phyloP scores from a whole-genome alignment of 2,797 vertebrate species.

The Gallinago nigripennis region DNA sequence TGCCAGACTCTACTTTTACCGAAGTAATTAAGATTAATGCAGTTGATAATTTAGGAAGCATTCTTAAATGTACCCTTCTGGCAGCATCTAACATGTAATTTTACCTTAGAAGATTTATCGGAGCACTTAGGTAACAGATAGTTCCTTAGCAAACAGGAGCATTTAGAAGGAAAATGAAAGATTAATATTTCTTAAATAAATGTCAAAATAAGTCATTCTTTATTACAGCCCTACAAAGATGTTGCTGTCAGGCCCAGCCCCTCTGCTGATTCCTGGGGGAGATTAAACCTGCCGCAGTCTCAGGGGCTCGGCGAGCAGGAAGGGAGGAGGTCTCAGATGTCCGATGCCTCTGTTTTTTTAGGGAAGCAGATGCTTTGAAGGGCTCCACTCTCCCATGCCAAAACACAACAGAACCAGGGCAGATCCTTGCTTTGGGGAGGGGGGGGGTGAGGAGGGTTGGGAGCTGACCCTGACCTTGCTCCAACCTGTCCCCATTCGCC shows the following conservation, averaged over 20 bases:
- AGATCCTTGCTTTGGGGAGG: too few species aligned
- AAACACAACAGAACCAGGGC: not conserved
- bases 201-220: slow-evolving; percentile 50
- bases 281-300: not conserved
- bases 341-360: not conserved
- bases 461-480: not conserved
- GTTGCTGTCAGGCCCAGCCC: not conserved
- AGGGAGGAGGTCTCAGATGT: not conserved
- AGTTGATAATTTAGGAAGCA: slow-evolving; percentile 73
- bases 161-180: slow-evolving; percentile 72
- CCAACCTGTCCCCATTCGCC: not conserved
- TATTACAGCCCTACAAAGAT: slow-evolving; percentile 36
- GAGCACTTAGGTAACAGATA: slow-evolving; percentile 75
- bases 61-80: slow-evolving; percentile 74
- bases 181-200: slow-evolving; percentile 67
- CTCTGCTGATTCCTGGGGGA: not conserved
- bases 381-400: not conserved
- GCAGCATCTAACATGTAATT: slow-evolving; percentile 72
- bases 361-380: not conserved
- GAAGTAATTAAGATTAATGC: slow-evolving; percentile 85
- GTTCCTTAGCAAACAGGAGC: slow-evolving; percentile 70
- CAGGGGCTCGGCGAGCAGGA: not conserved
- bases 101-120: slow-evolving; percentile 78
- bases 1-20: slow-evolving; percentile 71
- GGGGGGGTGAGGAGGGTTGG: too few species aligned